These are phyloP conservation scores for Diploptera punctata DNA, from an alignment of 2,888 invertebrate genomes.

Conservation along the genomic window DNA sequence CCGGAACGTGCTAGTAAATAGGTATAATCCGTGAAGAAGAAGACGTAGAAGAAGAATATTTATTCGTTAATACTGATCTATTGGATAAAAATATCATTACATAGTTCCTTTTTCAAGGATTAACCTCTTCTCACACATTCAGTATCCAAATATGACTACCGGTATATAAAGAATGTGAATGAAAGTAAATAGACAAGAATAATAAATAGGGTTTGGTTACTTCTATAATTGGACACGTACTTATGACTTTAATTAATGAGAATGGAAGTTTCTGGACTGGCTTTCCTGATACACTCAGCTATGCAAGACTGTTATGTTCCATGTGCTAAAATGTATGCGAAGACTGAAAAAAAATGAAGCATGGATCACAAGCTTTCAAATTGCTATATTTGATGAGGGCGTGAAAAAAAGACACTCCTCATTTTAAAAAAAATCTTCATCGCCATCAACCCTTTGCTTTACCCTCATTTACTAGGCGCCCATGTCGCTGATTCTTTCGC, in stretches of 20 bases:
- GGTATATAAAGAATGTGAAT: no score
- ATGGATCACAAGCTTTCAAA: conserved; percentile 16
- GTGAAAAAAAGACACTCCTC: conserved; percentile 23
- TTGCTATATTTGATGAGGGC: conserved; percentile 19
- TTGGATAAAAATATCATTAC: no score
- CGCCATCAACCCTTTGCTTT: conserved; percentile 11
- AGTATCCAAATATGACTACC: no score
- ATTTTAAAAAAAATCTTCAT: conserved; percentile 1
- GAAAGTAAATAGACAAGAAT: neutral
- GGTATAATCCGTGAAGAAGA: no score
- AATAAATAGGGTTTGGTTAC: conserved; percentile 7
- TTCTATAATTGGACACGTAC: conserved; percentile 6
- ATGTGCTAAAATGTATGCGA: neutral
- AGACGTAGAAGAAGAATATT: no score
- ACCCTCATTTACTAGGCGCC: conserved; percentile 13
- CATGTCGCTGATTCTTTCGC: neutral
- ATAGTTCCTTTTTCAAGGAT: no score
- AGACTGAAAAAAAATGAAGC: neutral
- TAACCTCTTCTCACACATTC: no score
- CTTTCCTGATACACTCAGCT: neutral
- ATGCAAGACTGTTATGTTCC: neutral
- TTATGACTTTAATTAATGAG: conserved; percentile 11
- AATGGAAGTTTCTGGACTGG: neutral
- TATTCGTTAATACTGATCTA: no score
- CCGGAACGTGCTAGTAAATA: no score